phyloP scores from a whole-genome alignment of 2,113 vertebrate genomes.

The Lota lota region DNA sequence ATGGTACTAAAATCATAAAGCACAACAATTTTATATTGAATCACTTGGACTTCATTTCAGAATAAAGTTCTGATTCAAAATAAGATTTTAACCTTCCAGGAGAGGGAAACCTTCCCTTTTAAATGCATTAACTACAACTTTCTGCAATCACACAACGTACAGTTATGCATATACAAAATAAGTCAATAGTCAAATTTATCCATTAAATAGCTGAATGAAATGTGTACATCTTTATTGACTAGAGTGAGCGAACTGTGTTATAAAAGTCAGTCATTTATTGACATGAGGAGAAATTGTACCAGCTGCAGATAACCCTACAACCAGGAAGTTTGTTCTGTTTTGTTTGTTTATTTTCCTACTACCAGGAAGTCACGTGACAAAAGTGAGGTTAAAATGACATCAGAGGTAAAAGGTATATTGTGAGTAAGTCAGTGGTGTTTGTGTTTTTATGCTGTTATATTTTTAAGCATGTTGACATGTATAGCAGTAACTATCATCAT shows the following conservation, averaged over 20 bases:
- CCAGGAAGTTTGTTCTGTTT: slow-evolving; percentile 49
- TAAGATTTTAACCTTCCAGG: too few species aligned
- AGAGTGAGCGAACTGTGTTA: slow-evolving; percentile 44
- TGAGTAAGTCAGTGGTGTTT: slow-evolving; percentile 8
- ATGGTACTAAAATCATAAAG: too few species aligned
- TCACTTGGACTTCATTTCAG: too few species aligned
- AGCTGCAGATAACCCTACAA: slow-evolving; percentile 72
- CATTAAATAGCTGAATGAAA: too few species aligned
- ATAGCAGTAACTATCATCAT: slow-evolving; percentile 5
- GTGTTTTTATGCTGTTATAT: background rate
- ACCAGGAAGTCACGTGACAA: too few species aligned
- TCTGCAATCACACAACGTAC: background rate
- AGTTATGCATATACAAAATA: background rate
- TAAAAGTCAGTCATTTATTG: slow-evolving; percentile 87
- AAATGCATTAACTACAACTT: too few species aligned
- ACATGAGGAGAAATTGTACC: slow-evolving; percentile 79
- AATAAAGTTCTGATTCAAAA: too few species aligned
- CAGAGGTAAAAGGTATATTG: slow-evolving; percentile 49
- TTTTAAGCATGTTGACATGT: slow-evolving; percentile 22
- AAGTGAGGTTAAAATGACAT: slow-evolving; percentile 54
- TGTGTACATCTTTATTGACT: slow-evolving; percentile 2
- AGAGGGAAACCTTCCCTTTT: too few species aligned
- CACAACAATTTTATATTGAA: too few species aligned
- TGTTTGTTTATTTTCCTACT: too few species aligned
- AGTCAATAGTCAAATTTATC: too few species aligned